Evolutionary conservation across 1,140 invertebrate genomes (phyloP), one percentile per base, ranked within the genome.

Genomic region (Drosophila guanche): DNA sequence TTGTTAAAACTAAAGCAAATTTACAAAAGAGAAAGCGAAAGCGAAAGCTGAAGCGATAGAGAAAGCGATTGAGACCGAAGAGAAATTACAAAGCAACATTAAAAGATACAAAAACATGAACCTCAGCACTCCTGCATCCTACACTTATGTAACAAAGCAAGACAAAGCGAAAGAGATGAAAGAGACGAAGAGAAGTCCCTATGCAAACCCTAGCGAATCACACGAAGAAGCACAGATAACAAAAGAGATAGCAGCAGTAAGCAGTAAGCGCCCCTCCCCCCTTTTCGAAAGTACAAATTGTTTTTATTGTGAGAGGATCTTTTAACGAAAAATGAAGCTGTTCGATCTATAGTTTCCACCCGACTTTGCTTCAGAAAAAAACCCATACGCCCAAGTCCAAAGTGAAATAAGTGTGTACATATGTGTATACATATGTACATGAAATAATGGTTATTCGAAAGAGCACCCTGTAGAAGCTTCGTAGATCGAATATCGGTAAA

Each of bases 281-380:
- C 76, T 89, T 91, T 91, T 91, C 90, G 90, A 91, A 88, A 91
- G 90, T 91, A 91, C 90, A 91, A 91, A 91, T 91, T 91, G 90
- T 91, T 91, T 91, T 91, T 89, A 89, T 90, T 86, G 80, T 90
- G 85, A 88, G 80, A 81, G 74, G 83, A 88, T 83, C 80, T 88
- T 88, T 88, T 88, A 88, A 88, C 75, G 47, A 76, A 72, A 69
- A 76, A 72, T 61, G 60, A 77, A 73, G 69, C 51, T 68, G 63
- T 68, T 68, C 66, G 66, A 68, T 68, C 66, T 65, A 68, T 68
- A 68, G 66, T 68, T 68, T 68, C 51, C 67, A 52, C 51, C 66
- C 51, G 68, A 68, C 66, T 74, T 74, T 65, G 69, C 71, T 66
- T 65, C 43, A 46, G 16, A 27, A 57, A 37, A 46, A 74, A 48